Evolutionary conservation across 2,888 invertebrate species (phyloP).

Genomic region (Apomyelois bistriatella): DNA sequence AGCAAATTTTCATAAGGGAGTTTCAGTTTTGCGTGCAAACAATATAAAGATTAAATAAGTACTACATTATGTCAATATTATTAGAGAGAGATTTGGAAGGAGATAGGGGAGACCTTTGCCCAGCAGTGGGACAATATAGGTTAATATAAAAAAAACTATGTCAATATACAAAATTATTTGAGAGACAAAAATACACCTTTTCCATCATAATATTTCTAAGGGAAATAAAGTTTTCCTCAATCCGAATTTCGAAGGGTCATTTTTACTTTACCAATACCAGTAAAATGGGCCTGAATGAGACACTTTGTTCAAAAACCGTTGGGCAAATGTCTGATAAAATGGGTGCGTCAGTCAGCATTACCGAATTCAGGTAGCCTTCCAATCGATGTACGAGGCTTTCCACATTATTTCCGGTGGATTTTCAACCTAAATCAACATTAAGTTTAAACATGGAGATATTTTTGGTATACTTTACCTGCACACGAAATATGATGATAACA

Average conservation of each 20-base stretch:
- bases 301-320: not conserved
- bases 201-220: not conserved
- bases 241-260: not conserved
- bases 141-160: no score
- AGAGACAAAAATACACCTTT: no score
- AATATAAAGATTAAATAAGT: no score
- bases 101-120: no score
- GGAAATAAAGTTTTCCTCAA: not conserved
- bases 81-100: no score
- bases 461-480: not conserved
- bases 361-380: not conserved
- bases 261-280: not conserved
- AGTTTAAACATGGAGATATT: not conserved
- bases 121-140: no score
- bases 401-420: slow-evolving; percentile 9
- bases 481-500: not conserved
- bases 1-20: no score
- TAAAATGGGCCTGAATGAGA: not conserved
- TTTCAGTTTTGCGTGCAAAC: no score
- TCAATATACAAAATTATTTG: no score
- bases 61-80: no score
- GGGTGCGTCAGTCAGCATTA: slow-evolving; percentile 8
- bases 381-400: not conserved
- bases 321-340: not conserved
- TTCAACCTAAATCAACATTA: slow-evolving; percentile 3